Base-by-base conservation (phyloP, 2,888 invertebrate genomes). In the Nesidiocoris tenuis region DNA sequence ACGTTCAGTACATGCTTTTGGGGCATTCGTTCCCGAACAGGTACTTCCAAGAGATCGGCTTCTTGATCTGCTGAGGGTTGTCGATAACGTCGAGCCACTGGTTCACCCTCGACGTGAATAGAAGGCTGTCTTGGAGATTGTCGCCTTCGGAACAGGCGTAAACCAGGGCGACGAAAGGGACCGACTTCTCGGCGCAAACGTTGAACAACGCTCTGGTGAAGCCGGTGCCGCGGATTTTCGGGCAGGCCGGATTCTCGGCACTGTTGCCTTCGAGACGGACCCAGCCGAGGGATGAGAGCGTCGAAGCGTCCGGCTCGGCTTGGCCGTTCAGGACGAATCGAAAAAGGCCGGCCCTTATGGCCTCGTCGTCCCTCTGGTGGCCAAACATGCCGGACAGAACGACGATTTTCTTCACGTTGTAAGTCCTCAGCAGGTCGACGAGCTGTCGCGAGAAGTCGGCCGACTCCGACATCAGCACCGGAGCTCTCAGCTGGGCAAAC, bases 91-190 rank as follows among this genome's bases (percentile, higher is more conserved):
- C 24, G 9, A 79, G 74, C 65, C 76, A 79, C 17, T 70, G 65
- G 68, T 78, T 79, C 9, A 72, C 23, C 54, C 64, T 72, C 12
- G 24, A 59, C 1, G 77, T 57, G 57, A 78, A 75, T 9, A 61
- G 63, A 25, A 72, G n/a, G 17, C 74, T 74, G 68, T 79, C 79
- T 18, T 75, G 39, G 59, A 76, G 39, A 72, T 79, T 79, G 57
- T 79, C 79, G 9, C 79, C 79, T 64, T 79, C 79, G n/a, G 77
- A 77, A 12, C 79, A 79, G 57, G 75, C 77, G 61, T 76, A 75
- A 5, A 79, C 63, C 7, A 79, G 74, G 16, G 57, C 74, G 19
- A 61, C 63, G 64, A 71, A 74, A 2, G 76, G 71, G 2, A 79
- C 21, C 17, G 74, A 18, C 17, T 22, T n/a, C 61, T 76, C 61